Conservation (phyloP, 2,888 invertebrate genomes). For the Drosophila lacicola region DNA sequence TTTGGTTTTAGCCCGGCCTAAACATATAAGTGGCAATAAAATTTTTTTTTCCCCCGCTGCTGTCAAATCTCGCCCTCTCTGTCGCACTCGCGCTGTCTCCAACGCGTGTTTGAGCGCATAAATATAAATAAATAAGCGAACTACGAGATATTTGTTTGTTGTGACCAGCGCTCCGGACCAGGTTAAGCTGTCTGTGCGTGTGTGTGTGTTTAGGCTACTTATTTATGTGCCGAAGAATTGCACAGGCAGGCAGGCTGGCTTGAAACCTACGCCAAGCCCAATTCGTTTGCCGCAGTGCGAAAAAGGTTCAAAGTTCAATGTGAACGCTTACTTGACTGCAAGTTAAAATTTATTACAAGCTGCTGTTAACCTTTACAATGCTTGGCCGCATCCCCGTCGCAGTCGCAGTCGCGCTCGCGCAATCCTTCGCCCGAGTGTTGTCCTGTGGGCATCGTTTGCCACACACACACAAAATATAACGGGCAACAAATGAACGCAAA, state of each 20-base stretch:
- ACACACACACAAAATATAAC: constrained; percentile 39
- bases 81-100: background rate
- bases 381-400: constrained; percentile 36
- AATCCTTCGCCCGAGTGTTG: constrained; percentile 43
- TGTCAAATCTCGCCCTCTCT: constrained; percentile 1
- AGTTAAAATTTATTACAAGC: constrained; percentile 34
- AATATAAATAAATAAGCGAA: constrained; percentile 59
- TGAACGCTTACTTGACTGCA: constrained; percentile 15
- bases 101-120: constrained; percentile 21
- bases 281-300: constrained; percentile 18
- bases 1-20: constrained; percentile 51
- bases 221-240: constrained; percentile 42
- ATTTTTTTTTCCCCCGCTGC: constrained; percentile 7
- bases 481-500: constrained; percentile 43
- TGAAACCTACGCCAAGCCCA: constrained; percentile 7
- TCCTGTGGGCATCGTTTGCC: constrained; percentile 72
- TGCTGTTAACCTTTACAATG: constrained; percentile 48
- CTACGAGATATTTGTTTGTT: constrained; percentile 24
- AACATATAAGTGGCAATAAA: constrained; percentile 68
- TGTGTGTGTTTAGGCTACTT: constrained; percentile 28
- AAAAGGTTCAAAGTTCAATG: constrained; percentile 37
- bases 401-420: constrained; percentile 65
- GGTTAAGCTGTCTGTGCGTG: constrained; percentile 8
- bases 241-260: background rate
- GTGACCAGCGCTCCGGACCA: constrained; percentile 15